phyloP scores from a whole-genome alignment of 2,888 invertebrate species.

The Pardosa pseudoannulata region DNA sequence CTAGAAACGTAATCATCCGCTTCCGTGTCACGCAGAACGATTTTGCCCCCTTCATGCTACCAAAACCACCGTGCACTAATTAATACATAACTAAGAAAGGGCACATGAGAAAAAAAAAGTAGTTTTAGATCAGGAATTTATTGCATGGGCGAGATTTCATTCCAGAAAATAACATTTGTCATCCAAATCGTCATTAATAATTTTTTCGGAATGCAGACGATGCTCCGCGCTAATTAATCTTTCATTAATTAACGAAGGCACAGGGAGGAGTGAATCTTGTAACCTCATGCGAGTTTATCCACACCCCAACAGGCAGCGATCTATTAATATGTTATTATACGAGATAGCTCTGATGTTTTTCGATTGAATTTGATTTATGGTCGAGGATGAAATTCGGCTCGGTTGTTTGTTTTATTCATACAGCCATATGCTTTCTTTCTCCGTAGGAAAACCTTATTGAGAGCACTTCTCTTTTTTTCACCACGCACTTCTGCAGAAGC shows the following conservation, averaged over 20 bases:
- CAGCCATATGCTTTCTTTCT: no score
- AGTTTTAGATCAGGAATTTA: not conserved
- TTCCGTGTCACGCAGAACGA: constrained; percentile 42
- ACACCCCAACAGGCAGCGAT: not conserved
- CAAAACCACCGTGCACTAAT: constrained; percentile 14
- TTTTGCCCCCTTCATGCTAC: constrained; percentile 7
- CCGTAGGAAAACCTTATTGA: no score
- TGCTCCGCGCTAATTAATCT: constrained; percentile 26
- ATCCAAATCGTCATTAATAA: constrained; percentile 35
- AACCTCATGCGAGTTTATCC: constrained; percentile 6
- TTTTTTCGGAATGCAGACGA: not conserved
- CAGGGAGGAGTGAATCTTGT: constrained; percentile 6
- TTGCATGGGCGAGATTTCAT: constrained; percentile 42
- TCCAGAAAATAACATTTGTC: constrained; percentile 56
- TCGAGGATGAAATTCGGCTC: no score
- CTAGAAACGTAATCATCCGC: not conserved
- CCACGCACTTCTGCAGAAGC: no score
- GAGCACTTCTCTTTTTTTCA: no score
- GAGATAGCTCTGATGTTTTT: not conserved
- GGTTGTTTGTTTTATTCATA: no score
- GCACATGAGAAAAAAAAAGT: not conserved
- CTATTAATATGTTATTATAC: not conserved
- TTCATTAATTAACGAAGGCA: constrained; percentile 34
- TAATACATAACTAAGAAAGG: constrained; percentile 28
- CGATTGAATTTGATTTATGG: no score